These are phyloP conservation scores for Rhodophaea formosa DNA, from an alignment of 2,888 invertebrate genomes.

Conservation along the genomic window DNA sequence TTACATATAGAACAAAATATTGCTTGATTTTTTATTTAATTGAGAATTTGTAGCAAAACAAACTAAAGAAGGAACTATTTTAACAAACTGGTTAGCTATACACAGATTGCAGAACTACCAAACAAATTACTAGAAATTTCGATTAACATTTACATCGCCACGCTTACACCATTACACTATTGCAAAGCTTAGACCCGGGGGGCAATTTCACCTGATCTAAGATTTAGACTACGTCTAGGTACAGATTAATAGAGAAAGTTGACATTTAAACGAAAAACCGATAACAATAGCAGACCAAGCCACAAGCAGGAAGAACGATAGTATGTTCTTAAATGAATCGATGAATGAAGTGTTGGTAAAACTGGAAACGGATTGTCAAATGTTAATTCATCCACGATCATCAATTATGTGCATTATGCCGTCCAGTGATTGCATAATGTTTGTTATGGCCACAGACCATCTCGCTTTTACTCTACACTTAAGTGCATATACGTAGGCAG, in stretches of 20 bases:
- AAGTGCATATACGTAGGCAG: not conserved
- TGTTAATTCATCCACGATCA: conserved; percentile 1
- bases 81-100: not conserved
- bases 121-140: conserved; percentile 10
- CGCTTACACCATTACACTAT: conserved; percentile 8
- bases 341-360: not conserved
- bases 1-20: too few species aligned
- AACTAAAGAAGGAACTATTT: not conserved
- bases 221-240: not conserved
- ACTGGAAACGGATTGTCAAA: not conserved
- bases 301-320: not conserved
- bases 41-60: not conserved
- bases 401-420: conserved; percentile 1
- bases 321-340: not conserved
- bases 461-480: conserved; percentile 2
- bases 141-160: conserved; percentile 11
- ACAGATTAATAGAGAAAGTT: conserved; percentile 10
- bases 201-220: conserved; percentile 11
- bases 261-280: not conserved
- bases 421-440: conserved; percentile 1
- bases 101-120: not conserved
- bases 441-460: not conserved
- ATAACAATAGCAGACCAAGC: not conserved
- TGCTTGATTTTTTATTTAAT: too few species aligned
- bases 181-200: conserved; percentile 7